phyloP scores from a whole-genome alignment of 2,113 vertebrate species.

The Ardeotis arabs region DNA sequence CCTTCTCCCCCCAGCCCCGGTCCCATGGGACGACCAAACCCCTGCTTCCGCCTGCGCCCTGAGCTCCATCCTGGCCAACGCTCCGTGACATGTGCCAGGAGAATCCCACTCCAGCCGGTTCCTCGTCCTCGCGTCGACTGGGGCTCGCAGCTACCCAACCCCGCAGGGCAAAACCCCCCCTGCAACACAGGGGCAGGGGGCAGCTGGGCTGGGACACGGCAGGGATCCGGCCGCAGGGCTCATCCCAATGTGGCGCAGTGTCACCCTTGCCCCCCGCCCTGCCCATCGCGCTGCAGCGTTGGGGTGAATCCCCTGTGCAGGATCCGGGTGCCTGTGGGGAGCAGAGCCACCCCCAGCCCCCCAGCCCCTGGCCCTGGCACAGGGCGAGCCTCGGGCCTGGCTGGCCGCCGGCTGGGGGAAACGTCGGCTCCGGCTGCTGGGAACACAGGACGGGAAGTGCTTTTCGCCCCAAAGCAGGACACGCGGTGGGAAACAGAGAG shows the following conservation, averaged over 20 bases:
- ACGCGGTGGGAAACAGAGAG: neutral
- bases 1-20: no score
- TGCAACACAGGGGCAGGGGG: no score
- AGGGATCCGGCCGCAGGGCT: no score
- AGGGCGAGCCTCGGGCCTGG: no score
- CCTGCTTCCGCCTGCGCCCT: neutral
- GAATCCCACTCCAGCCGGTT: neutral
- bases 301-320: no score
- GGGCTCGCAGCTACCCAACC: neutral
- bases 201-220: neutral
- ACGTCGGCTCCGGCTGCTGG: neutral
- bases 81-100: neutral
- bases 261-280: no score
- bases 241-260: no score
- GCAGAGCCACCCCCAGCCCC: neutral
- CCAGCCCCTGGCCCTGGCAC: accelerated
- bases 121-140: neutral
- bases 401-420: neutral
- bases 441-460: conserved; percentile 5
- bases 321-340: no score
- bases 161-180: accelerated
- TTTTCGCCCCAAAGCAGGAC: conserved; percentile 1
- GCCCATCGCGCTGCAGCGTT: neutral
- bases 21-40: neutral
- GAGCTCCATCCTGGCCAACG: neutral